Evolutionary conservation across 2,113 vertebrate species (phyloP).

Genomic region (Scomber japonicus): DNA sequence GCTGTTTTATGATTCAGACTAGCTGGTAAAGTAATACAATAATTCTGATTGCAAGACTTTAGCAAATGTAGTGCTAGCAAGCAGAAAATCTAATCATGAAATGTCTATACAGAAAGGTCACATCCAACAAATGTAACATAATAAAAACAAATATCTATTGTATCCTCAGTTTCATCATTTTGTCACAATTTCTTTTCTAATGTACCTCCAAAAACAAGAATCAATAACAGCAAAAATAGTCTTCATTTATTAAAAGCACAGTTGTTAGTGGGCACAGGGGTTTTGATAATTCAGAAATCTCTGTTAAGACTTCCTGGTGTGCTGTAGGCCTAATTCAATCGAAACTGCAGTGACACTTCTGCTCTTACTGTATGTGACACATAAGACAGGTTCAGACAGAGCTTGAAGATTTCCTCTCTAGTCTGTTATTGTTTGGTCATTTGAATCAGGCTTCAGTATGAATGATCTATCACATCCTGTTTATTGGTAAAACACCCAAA

Average conservation of each 20-base stretch:
- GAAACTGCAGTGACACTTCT: constrained; percentile 7
- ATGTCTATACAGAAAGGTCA: too few species aligned
- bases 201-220: background rate
- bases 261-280: background rate
- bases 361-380: background rate
- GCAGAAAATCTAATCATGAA: too few species aligned
- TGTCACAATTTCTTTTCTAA: background rate
- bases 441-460: background rate
- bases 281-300: background rate
- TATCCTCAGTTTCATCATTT: too few species aligned
- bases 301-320: background rate
- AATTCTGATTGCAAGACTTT: too few species aligned
- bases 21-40: too few species aligned
- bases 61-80: too few species aligned
- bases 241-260: constrained; percentile 6
- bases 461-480: constrained; percentile 18
- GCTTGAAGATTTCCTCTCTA: background rate
- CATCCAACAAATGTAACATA: too few species aligned
- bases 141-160: too few species aligned
- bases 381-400: background rate
- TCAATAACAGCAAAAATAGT: background rate
- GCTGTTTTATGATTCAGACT: too few species aligned
- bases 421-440: constrained; percentile 1
- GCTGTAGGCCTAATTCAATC: constrained; percentile 20
- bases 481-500: constrained; percentile 10